A percentile compares a stretch with the other conserved stretches of the same genome.
phyloP scores from a whole-genome alignment of 2,888 invertebrate genomes.

The Beris morrisii region DNA sequence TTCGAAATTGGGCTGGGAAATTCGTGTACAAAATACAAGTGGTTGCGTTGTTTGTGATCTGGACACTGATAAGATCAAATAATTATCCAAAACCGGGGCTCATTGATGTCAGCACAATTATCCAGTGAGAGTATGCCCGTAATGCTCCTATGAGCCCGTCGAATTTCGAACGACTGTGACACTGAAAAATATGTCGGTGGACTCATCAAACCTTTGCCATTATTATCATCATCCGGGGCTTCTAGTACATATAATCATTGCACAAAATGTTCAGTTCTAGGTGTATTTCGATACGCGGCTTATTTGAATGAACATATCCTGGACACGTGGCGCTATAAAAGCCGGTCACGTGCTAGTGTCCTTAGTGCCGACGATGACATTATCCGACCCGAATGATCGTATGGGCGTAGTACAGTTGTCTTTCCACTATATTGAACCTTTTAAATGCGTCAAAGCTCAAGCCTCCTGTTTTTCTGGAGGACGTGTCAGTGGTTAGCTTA shows the following conservation, averaged over 20 bases:
- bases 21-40: no score
- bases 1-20: no score
- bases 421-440: neutral
- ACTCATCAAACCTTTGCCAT: slow-evolving; percentile 8
- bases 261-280: neutral
- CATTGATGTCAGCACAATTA: slow-evolving; percentile 36
- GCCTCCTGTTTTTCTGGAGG: slow-evolving; percentile 9
- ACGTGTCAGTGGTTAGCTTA: slow-evolving; percentile 31
- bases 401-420: slow-evolving; percentile 31
- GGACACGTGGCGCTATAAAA: slow-evolving; percentile 35
- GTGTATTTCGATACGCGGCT: slow-evolving; percentile 21
- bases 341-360: slow-evolving; percentile 35
- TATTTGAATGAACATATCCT: slow-evolving; percentile 31
- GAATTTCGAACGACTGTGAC: slow-evolving; percentile 6
- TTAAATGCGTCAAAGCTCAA: slow-evolving; percentile 14
- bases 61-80: slow-evolving; percentile 36
- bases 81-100: slow-evolving; percentile 29
- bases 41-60: slow-evolving; percentile 31
- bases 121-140: slow-evolving; percentile 23
- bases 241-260: neutral
- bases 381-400: slow-evolving; percentile 33
- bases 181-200: neutral
- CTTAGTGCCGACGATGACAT: slow-evolving; percentile 29
- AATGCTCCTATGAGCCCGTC: neutral
- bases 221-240: slow-evolving; percentile 3